A percentile compares a stretch with the other conserved stretches of the same genome.
Evolutionary conservation across 1,140 invertebrate genomes (phyloP).

Genomic region (Orius insidiosus): DNA sequence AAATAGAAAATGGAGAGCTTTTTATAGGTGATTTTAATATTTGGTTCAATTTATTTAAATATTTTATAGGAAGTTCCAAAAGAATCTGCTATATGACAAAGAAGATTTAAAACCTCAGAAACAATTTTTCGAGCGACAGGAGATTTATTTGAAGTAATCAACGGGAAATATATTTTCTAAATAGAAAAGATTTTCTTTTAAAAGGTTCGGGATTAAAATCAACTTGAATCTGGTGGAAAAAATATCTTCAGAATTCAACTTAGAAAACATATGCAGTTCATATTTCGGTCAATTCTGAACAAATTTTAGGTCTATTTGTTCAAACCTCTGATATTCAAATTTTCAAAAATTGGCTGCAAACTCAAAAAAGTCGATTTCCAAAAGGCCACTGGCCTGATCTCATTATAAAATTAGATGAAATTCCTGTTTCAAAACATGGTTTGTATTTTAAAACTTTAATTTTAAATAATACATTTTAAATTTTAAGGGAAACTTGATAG

Average conservation of each 20-base stretch:
- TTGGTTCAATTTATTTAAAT: not conserved
- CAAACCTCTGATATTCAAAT: conserved; percentile 8
- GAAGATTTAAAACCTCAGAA: conserved; percentile 25
- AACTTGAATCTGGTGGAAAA: conserved; percentile 40
- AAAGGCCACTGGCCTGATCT: conserved; percentile 30
- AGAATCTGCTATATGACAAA: conserved; percentile 39
- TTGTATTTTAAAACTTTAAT: conserved; percentile 20
- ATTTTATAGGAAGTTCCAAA: conserved; percentile 37
- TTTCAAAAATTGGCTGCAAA: conserved; percentile 2
- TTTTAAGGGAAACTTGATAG: no score
- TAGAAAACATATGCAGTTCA: conserved; percentile 20
- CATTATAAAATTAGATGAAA: conserved; percentile 30
- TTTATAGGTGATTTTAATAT: no score
- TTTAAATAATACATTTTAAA: no score
- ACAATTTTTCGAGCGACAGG: conserved; percentile 44
- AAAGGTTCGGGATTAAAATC: conserved; percentile 57
- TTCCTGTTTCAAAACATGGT: conserved; percentile 41
- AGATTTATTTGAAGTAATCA: conserved; percentile 33
- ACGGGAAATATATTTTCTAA: no score
- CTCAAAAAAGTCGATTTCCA: conserved; percentile 13
- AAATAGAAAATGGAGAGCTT: no score
- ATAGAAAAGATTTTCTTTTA: conserved; percentile 24
- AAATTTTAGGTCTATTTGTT: not conserved
- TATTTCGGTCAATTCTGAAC: not conserved
- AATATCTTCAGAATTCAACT: conserved; percentile 26